These are phyloP conservation scores for Drosophila neocordata DNA, from an alignment of 1,140 invertebrate species.

Conservation along the genomic window DNA sequence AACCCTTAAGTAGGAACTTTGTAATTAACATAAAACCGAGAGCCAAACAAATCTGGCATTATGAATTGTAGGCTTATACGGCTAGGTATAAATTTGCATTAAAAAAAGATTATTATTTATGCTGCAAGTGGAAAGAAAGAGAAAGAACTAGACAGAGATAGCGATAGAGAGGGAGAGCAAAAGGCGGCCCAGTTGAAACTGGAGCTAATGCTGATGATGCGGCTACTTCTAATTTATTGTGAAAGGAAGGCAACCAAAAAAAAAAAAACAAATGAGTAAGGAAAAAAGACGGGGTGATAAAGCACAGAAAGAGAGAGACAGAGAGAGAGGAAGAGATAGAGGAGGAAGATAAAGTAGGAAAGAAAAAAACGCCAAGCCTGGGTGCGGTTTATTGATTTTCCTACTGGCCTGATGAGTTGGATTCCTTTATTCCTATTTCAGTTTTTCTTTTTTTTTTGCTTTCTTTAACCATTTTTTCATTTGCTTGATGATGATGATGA, in stretches of 20 bases:
- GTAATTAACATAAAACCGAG: slow-evolving; percentile 64
- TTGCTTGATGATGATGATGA: slow-evolving; percentile 33
- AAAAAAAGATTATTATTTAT: slow-evolving; percentile 54
- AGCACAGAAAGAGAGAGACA: slow-evolving; percentile 12
- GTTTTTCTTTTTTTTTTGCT: background rate
- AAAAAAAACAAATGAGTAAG: slow-evolving; percentile 21
- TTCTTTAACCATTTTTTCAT: background rate
- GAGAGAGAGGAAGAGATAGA: background rate
- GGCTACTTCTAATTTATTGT: slow-evolving; percentile 28
- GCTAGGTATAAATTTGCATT: slow-evolving; percentile 10
- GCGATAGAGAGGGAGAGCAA: background rate
- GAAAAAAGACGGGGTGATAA: slow-evolving; percentile 4
- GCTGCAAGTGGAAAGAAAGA: slow-evolving; percentile 8
- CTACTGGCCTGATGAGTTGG: slow-evolving; percentile 59
- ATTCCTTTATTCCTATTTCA: slow-evolving; percentile 14
- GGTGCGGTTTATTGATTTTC: slow-evolving; percentile 77
- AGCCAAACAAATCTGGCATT: slow-evolving; percentile 32
- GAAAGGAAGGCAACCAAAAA: slow-evolving; percentile 33
- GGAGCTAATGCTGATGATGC: slow-evolving; percentile 49
- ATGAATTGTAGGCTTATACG: slow-evolving; percentile 35
- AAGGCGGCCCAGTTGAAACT: slow-evolving; percentile 9
- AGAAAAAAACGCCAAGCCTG: slow-evolving; percentile 44
- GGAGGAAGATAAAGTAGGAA: background rate
- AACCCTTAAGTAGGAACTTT: slow-evolving; percentile 53
- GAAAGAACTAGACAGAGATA: background rate